Evolutionary conservation across 2,797 vertebrate species (phyloP).

Genomic region (Enteromius anoplus): DNA sequence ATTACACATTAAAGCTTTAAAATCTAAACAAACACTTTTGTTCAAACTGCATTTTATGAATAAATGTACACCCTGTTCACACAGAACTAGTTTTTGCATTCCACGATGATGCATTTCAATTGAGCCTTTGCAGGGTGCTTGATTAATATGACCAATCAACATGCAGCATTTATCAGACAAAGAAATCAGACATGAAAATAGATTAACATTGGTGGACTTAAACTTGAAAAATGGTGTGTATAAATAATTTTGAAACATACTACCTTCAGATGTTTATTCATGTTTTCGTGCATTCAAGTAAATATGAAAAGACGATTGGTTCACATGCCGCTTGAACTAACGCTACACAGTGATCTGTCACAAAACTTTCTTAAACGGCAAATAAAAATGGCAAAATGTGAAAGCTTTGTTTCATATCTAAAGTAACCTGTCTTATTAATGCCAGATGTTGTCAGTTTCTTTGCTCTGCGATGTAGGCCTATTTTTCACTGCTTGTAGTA

Average conservation of each 20-base stretch:
- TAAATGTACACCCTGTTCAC: not conserved
- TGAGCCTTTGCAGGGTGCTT: not conserved
- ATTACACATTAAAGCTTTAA: not conserved
- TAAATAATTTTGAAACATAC: not conserved
- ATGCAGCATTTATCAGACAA: not conserved
- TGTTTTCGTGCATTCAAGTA: not conserved
- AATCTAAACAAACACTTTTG: not conserved
- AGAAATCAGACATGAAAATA: not conserved
- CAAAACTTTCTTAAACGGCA: not conserved
- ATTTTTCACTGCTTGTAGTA: no score
- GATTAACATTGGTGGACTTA: not conserved
- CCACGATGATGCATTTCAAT: not conserved
- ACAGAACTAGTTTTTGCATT: not conserved
- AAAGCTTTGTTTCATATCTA: no score
- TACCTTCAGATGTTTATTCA: not conserved
- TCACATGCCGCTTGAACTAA: not conserved
- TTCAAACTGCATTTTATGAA: not conserved
- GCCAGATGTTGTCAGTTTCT: no score
- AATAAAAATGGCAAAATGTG: no score
- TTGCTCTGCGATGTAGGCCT: no score
- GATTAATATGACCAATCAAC: not conserved
- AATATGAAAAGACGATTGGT: not conserved
- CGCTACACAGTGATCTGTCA: no score
- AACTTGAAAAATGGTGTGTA: not conserved
- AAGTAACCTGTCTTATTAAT: no score